phyloP scores from a whole-genome alignment of 2,113 vertebrate genomes.

The Oriolus oriolus region DNA sequence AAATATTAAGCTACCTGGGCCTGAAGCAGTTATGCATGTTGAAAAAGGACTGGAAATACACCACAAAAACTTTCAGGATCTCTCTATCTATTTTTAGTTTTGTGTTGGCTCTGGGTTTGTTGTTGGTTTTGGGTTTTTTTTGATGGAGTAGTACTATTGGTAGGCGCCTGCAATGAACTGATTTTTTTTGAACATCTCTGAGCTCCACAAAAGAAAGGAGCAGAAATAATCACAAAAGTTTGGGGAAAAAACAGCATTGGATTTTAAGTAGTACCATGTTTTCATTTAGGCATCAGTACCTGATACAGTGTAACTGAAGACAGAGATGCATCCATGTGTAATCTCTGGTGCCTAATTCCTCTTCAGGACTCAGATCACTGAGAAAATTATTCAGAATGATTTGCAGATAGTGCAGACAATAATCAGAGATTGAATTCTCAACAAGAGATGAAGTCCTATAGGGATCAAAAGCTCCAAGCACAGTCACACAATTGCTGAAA shows the following conservation, averaged over 20 bases:
- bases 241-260: accelerated
- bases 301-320: neutral
- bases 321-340: neutral
- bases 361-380: neutral
- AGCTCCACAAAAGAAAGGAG: neutral
- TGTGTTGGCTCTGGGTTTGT: neutral
- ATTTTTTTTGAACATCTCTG: neutral
- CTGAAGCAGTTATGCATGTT: neutral
- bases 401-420: neutral
- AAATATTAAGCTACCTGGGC: neutral
- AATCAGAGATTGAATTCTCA: neutral
- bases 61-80: neutral
- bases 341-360: neutral
- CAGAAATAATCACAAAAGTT: neutral
- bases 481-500: neutral
- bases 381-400: neutral
- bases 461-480: neutral
- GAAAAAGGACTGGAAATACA: neutral
- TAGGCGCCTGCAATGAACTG: neutral
- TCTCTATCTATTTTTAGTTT: neutral
- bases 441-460: neutral
- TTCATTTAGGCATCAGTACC: neutral
- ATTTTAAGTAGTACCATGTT: neutral
- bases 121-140: neutral
- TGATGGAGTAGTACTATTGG: neutral